Base-by-base conservation (phyloP, 2,888 invertebrate genomes). In the Podotricha telesiphe region DNA sequence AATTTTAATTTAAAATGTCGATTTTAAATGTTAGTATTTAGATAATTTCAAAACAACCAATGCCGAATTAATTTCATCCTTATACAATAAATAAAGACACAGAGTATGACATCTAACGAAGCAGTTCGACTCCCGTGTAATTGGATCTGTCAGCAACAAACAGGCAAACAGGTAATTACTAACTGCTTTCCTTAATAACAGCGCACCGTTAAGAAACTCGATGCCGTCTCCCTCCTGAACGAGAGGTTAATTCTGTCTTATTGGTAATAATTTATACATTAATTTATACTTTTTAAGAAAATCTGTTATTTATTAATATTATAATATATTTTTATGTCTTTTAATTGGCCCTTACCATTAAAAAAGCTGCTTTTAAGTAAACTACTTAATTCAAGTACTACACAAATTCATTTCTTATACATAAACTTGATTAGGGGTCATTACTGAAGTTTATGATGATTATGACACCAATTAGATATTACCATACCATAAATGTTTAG, bases 121-220 rank as follows among this genome's bases (percentile, higher is more conserved):
- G 83, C 82, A 75, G 28, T 67, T 80, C 80, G 84, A 83, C 82
- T 86, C 85, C 84, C 85, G 83, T 86, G 86, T 90, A 91, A 92
- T 91, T 89, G 90, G 86, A 91, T 86, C 87, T 90, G 91, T 91
- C 91, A 87, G 86, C 78, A 80, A 82, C 90, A 91, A 88, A 85
- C 86, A 87, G 87, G 87, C 88, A 88, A 89, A 84, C 86, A 87
- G 88, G 89, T 90, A 91, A 90, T 90, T 91, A 89, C 84, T 80
- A 81, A 81, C 80, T 83, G 81, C 82, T 85, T 83, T 82, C 84
- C 83, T 86, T 88, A 88, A 88, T 86, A 87, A 89, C 78, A 77
- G 78, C 77, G 76, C 76, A 78, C 76, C 77, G 72, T 70, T 79
- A 77, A 82, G 87, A 86, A 82, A 85, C 82, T 81, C 79, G 81